These are phyloP conservation scores for Pelagia noctiluca DNA, from an alignment of 30 jellyfish, hydroid and myxozoan species.

Conservation along the genomic window DNA sequence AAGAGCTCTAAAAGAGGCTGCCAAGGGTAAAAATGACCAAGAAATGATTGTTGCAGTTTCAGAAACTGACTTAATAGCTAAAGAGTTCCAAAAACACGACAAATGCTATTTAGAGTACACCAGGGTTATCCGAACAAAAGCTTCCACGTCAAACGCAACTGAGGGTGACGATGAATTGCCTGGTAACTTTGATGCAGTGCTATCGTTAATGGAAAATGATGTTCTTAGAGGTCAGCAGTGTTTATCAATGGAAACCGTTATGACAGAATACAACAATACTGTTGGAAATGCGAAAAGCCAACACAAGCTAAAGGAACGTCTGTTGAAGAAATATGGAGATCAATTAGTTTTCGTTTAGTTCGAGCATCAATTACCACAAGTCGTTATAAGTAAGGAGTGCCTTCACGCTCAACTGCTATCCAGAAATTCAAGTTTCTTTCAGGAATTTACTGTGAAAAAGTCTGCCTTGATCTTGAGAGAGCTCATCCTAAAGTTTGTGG, in stretches of 20 bases:
- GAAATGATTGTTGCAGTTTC: constrained; percentile 5
- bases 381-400: constrained; percentile 33
- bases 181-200: neutral
- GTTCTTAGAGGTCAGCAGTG: constrained; percentile 32
- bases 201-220: neutral
- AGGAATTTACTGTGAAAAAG: neutral
- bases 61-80: constrained; percentile 36
- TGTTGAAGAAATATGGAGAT: neutral
- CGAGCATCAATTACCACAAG: constrained; percentile 15
- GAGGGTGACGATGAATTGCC: neutral
- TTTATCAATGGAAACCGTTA: constrained; percentile 44
- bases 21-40: neutral
- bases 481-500: neutral
- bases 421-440: neutral
- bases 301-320: constrained; percentile 16
- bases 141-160: neutral
- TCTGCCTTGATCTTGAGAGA: constrained; percentile 1
- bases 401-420: neutral
- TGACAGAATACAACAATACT: constrained; percentile 3
- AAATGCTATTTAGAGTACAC: constrained; percentile 45
- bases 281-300: neutral
- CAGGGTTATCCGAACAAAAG: neutral
- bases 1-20: constrained; percentile 26
- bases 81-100: constrained; percentile 47
- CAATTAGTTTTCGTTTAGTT: neutral